Conservation (phyloP, 2,888 invertebrate genomes). For the Serripes groenlandicus region DNA sequence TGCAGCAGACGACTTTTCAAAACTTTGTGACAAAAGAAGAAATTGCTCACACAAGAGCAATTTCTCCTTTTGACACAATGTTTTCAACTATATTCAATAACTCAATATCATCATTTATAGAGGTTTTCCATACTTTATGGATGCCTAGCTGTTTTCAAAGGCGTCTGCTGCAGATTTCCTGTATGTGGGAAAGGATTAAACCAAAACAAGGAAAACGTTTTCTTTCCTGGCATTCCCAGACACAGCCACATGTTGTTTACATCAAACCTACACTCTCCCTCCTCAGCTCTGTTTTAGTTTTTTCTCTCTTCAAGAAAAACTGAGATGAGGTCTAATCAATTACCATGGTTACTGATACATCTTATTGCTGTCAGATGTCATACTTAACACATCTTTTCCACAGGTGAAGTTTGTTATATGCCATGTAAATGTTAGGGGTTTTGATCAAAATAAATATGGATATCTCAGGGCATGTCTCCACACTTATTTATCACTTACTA, state of each 20-base stretch:
- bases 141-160: no score
- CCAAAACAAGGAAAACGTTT: no score
- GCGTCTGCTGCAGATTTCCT: not conserved
- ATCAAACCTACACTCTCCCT: not conserved
- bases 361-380: constrained; percentile 13
- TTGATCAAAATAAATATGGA: no score
- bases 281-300: not conserved
- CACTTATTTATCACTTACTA: no score
- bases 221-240: constrained; percentile 13
- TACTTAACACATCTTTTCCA: not conserved
- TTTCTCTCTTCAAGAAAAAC: not conserved
- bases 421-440: no score
- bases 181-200: not conserved
- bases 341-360: constrained; percentile 16
- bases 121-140: no score
- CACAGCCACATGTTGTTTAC: constrained; percentile 19
- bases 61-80: not conserved
- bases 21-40: not conserved
- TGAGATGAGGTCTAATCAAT: constrained; percentile 15
- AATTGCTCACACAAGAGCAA: not conserved
- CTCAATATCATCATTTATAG: no score
- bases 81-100: no score
- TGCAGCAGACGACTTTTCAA: no score
- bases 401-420: not conserved
- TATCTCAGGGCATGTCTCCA: no score